Evolutionary conservation across 2,888 invertebrate genomes (phyloP).

Genomic region (Caenorhabditis sp.): DNA sequence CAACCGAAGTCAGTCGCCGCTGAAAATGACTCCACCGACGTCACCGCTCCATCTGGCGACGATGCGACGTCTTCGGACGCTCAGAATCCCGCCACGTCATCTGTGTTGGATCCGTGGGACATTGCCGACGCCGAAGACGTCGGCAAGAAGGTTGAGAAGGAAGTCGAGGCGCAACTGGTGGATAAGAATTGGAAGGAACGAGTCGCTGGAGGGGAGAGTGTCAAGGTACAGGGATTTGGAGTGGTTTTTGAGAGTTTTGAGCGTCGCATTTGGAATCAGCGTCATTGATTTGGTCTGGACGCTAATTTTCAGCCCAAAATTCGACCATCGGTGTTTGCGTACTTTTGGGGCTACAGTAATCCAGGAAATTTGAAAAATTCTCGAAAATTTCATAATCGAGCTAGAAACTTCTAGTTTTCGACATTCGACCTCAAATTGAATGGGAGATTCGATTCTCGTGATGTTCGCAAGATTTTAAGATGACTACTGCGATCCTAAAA

Average conservation of each 20-base stretch:
- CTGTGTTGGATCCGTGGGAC: constrained; percentile 87
- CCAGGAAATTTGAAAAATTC: neutral
- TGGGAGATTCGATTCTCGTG: no score
- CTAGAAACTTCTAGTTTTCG: neutral
- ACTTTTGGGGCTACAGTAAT: constrained; percentile 4
- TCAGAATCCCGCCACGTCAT: constrained; percentile 88
- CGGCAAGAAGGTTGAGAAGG: constrained; percentile 70
- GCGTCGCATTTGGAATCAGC: neutral
- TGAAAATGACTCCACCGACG: neutral
- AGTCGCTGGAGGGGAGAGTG: constrained; percentile 41
- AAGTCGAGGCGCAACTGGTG: constrained; percentile 40
- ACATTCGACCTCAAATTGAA: neutral
- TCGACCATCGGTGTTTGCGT: neutral
- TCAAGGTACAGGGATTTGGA: constrained; percentile 29
- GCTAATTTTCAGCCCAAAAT: neutral
- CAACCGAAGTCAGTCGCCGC: constrained; percentile 12
- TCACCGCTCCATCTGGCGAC: neutral
- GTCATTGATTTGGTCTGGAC: neutral
- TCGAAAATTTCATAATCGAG: neutral
- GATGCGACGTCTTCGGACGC: constrained; percentile 5
- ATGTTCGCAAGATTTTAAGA: no score
- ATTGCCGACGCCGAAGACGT: constrained; percentile 90
- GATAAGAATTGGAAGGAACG: constrained; percentile 68
- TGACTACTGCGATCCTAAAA: neutral
- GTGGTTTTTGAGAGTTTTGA: neutral